Evolutionary conservation across 2,888 invertebrate genomes (phyloP), one percentile per base, ranked within the genome.

Genomic region (Drosophila greeni): DNA sequence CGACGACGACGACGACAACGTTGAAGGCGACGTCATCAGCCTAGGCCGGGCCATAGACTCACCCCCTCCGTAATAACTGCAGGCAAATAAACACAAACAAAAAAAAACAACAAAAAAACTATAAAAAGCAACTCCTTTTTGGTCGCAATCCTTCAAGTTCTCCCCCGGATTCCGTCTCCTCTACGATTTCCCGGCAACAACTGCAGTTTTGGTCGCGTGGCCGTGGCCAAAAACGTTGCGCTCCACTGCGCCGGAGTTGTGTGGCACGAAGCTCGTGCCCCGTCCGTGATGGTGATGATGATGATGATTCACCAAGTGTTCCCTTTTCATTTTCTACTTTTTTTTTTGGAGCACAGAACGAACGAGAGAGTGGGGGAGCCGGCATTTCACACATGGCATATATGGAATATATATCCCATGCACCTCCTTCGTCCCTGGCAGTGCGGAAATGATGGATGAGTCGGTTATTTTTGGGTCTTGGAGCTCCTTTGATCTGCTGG

Each of bases 151-250:
- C 78, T 78, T 69, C 65, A 67, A 40, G 54, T 68, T 62, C 39
- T 37, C 31, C 40, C 47, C 56, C 37, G 18, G 51, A 48, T n/a
- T 48, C 47, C 31, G 20, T 29, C 47, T 31, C 23, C 18, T 18
- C 12, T 39, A 20, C 47, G 20, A 31, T 31, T 20, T 31, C 52
- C 54, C 24, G 52, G 54, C 52, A 56, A 54, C 52, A 56, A 56
- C 65, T 83, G 82, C 75, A 75, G 52, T 73, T 73, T 55, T 20
- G 55, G 82, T 79, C 82, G 84, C 84, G 79, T 84, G 78, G 73
- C 73, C 47, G 31, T 36, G 56, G 60, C 65, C 42, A 56, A 33
- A 43, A 49, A 20, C 42, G 69, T 57, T 64, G 52, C 53, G 72
- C 66, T 71, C 37, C 53, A 57, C 40, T 57, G 53, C 54, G 70